phyloP scores from a whole-genome alignment of 2,888 invertebrate species.

The Electrophaes corylata region DNA sequence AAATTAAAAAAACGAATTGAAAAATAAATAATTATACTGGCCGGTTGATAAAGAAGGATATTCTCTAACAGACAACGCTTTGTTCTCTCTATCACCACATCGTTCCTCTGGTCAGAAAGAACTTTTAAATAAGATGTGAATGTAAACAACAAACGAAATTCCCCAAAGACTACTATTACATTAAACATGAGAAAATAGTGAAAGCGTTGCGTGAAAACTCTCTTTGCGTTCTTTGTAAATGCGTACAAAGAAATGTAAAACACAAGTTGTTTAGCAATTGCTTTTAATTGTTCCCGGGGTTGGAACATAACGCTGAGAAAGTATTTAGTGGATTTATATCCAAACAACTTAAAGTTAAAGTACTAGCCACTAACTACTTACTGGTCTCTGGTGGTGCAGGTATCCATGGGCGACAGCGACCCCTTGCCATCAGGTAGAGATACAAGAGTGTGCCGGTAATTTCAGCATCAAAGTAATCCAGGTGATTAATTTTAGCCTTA shows the following conservation, averaged over 20 bases:
- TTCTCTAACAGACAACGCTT: too few relatives aligned
- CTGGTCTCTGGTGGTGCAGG: too few relatives aligned
- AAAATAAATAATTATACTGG: too few relatives aligned
- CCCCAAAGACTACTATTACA: constrained; percentile 21
- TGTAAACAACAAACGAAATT: constrained; percentile 14
- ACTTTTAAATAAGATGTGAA: not conserved
- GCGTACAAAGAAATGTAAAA: constrained; percentile 56
- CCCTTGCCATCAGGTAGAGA: too few relatives aligned
- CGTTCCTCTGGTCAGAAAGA: not conserved
- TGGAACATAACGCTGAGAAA: constrained; percentile 26
- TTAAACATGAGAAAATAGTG: constrained; percentile 50
- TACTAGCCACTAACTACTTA: too few relatives aligned
- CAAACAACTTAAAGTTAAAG: too few relatives aligned
- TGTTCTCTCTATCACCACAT: too few relatives aligned
- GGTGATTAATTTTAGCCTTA: constrained; percentile 10
- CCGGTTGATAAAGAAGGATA: too few relatives aligned
- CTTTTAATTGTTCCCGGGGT: constrained; percentile 60
- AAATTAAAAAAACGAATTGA: too few relatives aligned
- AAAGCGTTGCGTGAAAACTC: constrained; percentile 52
- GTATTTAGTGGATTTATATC: constrained; percentile 12
- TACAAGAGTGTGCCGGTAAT: too few relatives aligned
- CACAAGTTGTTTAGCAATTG: constrained; percentile 58
- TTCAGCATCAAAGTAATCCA: not conserved
- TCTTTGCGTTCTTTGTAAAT: constrained; percentile 50
- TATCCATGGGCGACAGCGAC: too few relatives aligned